Percentiles rank a stretch among this genome's conserved stretches.
Conservation (phyloP, 2,113 vertebrate species). For the Hippocampus comes region DNA sequence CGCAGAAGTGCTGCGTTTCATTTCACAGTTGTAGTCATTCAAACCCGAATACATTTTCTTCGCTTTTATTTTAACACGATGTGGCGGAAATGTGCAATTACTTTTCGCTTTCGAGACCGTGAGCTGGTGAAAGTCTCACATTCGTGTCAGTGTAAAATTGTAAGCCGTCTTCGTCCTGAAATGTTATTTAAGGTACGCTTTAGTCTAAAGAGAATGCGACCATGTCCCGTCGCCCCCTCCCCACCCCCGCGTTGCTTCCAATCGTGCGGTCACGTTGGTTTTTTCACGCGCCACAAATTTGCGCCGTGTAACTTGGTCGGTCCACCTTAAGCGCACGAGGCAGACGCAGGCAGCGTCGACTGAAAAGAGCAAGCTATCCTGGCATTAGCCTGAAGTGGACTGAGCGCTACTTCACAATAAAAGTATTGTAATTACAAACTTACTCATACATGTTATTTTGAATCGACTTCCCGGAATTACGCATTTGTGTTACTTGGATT, state of each 20-base stretch:
- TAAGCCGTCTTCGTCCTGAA: neutral
- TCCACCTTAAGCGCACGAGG: constrained; percentile 80
- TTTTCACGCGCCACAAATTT: constrained; percentile 36
- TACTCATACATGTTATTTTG: neutral
- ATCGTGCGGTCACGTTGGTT: neutral
- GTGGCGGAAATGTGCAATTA: neutral
- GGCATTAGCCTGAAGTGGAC: neutral
- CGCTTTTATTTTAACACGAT: neutral
- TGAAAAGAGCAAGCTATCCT: neutral
- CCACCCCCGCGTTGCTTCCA: neutral
- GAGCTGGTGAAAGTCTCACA: neutral
- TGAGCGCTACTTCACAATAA: neutral
- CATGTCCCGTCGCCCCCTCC: neutral
- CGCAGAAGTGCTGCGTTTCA: neutral
- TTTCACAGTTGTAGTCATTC: neutral
- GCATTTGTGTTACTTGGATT: too few species aligned
- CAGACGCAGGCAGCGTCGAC: constrained; percentile 61
- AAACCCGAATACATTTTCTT: neutral
- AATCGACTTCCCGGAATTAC: neutral
- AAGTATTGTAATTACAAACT: neutral
- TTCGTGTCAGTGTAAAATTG: neutral
- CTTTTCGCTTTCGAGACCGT: neutral
- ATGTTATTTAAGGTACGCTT: neutral
- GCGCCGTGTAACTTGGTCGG: constrained; percentile 49
- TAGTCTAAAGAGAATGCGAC: too few species aligned